Base-by-base conservation (phyloP, 2,888 invertebrate genomes). In the Resseliella maxima region DNA sequence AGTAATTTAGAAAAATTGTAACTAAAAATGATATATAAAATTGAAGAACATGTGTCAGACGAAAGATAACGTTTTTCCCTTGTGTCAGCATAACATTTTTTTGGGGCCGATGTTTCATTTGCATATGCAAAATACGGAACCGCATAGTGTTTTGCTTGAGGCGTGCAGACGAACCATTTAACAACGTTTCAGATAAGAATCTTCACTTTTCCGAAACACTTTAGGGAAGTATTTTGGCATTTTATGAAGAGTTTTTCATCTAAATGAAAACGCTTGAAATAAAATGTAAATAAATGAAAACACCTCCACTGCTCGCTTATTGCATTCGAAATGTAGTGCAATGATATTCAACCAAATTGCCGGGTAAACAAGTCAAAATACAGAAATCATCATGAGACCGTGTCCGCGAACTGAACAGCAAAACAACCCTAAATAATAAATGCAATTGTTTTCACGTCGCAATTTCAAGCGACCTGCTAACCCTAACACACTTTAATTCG, bases 121-220 rank as follows among this genome's bases (percentile, higher is more conserved):
- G 31, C 72, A 72, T 72, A 59, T 59, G 59, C 59, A 2, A 72
- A 21, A 31, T 18, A 15, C 72, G 15, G 31, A 3, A 59, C 15
- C 72, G 31, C 72, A 72, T 31, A 72, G 72, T 72, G 31, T 31
- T 72, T 35, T 31, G 72, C 72, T 35, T 72, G 31, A 31, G 31
- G 72, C 72, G 31, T 12, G 15, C 72, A 72, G 31, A 72, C 31
- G 8, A 0, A 31, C 3, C 59, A 18, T 72, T 27, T 10, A 72
- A 72, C 31, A 72, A 12, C 72, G 72, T 35, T 72, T 72, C 72
- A 35, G 72, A 72, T 72, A 72, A 72, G 31, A 72, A 72, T 72
- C 31, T 31, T 50, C 59, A 31, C 31, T 5, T 10, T 31, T 72
- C 72, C 72, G 72, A 35, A 31, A 72, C 3, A 72, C 15, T 31